These are phyloP conservation scores for Aphodius granarius DNA, from an alignment of 2,888 invertebrate genomes.

Conservation along the genomic window DNA sequence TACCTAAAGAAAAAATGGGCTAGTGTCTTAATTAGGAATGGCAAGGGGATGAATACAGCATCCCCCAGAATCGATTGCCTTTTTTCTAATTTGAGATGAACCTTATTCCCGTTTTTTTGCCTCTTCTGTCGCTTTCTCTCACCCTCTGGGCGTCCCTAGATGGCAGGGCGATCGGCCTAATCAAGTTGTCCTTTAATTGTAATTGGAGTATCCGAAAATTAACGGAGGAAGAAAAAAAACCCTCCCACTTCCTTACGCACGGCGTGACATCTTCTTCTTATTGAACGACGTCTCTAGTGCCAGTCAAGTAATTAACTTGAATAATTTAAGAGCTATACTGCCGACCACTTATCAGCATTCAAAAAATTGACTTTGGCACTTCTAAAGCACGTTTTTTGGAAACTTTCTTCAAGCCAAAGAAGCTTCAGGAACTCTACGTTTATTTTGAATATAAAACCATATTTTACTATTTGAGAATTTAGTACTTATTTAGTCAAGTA, in stretches of 20 bases:
- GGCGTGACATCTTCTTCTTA: background rate
- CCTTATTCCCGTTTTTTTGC: background rate
- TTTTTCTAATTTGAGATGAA: background rate
- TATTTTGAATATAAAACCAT: too few relatives aligned
- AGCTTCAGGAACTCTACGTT: too few relatives aligned
- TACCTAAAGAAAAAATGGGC: background rate
- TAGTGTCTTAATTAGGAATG: background rate
- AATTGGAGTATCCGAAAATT: slow-evolving; percentile 42
- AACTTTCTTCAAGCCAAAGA: too few relatives aligned
- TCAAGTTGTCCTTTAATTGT: slow-evolving; percentile 33
- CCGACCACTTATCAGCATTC: background rate
- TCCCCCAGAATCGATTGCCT: background rate
- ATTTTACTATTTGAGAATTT: too few relatives aligned
- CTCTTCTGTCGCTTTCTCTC: background rate
- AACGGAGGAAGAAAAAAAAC: slow-evolving; percentile 22
- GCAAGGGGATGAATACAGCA: background rate
- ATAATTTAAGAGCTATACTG: background rate
- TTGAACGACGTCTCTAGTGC: background rate
- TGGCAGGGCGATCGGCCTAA: slow-evolving; percentile 8
- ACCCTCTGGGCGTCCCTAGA: background rate
- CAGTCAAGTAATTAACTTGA: background rate
- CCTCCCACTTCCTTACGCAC: background rate
- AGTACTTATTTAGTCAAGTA: too few relatives aligned
- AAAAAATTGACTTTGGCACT: too few relatives aligned
- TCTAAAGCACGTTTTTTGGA: too few relatives aligned